These are phyloP conservation scores for Corapipo altera DNA, from an alignment of 2,113 vertebrate species.

Conservation along the genomic window DNA sequence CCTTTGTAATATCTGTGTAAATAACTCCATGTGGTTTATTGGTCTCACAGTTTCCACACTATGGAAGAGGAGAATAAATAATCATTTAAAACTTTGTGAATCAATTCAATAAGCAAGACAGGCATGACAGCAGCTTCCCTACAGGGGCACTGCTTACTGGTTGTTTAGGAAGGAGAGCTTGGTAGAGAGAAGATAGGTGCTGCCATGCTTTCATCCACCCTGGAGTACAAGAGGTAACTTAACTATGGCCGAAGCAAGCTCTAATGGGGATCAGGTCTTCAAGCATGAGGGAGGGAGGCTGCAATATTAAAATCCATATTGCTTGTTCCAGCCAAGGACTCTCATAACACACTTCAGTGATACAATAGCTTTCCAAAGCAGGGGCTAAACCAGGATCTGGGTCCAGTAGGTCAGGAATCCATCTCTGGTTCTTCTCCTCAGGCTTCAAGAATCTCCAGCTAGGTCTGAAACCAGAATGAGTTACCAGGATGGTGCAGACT, in stretches of 20 bases:
- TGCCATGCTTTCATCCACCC: neutral
- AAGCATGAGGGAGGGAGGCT: neutral
- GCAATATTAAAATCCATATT: neutral
- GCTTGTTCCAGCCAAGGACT: neutral
- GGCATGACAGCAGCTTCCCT: neutral
- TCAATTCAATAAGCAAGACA: slow-evolving; percentile 31
- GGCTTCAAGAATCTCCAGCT: neutral
- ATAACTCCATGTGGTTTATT: slow-evolving; percentile 16
- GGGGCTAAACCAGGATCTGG: neutral
- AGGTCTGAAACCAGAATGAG: neutral
- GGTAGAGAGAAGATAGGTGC: neutral
- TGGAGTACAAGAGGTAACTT: neutral
- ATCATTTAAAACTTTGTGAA: slow-evolving; percentile 23
- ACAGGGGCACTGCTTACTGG: neutral
- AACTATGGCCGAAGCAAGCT: neutral
- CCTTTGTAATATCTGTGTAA: slow-evolving; percentile 24
- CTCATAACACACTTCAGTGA: neutral
- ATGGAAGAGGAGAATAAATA: slow-evolving; percentile 29
- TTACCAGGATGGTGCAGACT: neutral
- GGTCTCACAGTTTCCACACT: slow-evolving; percentile 14
- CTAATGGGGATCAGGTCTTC: neutral
- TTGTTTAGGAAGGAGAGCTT: neutral
- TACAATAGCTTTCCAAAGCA: neutral
- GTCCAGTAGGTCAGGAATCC: neutral
- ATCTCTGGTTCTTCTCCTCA: neutral